A percentile compares a stretch with the other conserved stretches of the same genome.
Evolutionary conservation across 1,140 invertebrate genomes (phyloP).

Genomic region (Microvelia longipes): DNA sequence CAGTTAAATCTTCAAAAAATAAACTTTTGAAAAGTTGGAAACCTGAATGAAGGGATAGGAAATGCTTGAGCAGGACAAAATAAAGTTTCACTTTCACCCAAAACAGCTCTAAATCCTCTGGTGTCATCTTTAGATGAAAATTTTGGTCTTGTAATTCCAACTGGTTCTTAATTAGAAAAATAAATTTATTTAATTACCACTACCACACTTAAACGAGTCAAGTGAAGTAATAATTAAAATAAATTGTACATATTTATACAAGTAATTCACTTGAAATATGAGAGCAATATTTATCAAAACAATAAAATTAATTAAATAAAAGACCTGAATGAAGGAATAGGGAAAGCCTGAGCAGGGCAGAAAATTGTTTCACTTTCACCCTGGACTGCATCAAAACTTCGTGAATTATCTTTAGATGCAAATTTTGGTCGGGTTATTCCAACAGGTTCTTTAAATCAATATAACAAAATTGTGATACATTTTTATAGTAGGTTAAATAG

Average conservation of each 20-base stretch:
- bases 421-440: slow-evolving; percentile 47
- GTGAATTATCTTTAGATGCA: slow-evolving; percentile 12
- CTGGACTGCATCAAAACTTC: slow-evolving; percentile 11
- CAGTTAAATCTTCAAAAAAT: no score
- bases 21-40: no score
- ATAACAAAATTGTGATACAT: no score
- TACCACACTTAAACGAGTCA: no score
- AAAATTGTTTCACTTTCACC: slow-evolving; percentile 27
- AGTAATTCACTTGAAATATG: no score
- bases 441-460: slow-evolving; percentile 48
- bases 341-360: slow-evolving; percentile 51
- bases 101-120: slow-evolving; percentile 15
- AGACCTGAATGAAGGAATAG: slow-evolving; percentile 53
- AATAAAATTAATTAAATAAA: no score
- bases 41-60: slow-evolving; percentile 36
- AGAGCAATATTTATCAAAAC: no score
- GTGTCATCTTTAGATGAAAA: slow-evolving; percentile 22
- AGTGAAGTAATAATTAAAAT: no score
- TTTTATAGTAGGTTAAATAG: no score
- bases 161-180: slow-evolving; percentile 37
- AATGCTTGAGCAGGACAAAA: slow-evolving; percentile 41
- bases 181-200: background rate
- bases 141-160: slow-evolving; percentile 44
- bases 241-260: no score
- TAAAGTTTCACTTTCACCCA: slow-evolving; percentile 21